A percentile compares a stretch with the other conserved stretches of the same genome.
Evolutionary conservation across 2,888 invertebrate genomes (phyloP).

Genomic region (Cepaea hortensis): DNA sequence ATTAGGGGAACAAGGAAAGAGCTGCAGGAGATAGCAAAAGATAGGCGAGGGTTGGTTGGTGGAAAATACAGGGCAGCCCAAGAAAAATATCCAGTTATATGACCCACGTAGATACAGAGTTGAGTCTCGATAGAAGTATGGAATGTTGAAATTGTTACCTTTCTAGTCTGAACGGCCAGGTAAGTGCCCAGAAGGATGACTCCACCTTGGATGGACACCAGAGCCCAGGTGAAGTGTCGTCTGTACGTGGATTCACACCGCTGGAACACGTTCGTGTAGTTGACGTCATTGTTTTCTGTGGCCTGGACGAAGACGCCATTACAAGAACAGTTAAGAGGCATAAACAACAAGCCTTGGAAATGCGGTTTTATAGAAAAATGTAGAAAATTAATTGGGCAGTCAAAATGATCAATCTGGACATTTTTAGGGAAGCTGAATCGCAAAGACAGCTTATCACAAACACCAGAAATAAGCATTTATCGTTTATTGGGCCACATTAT

Average conservation of each 20-base stretch:
- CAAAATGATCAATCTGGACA: no score
- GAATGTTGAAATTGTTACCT: constrained; percentile 36
- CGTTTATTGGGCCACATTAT: no score
- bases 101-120: no score
- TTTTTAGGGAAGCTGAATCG: background rate
- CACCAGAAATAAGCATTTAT: background rate
- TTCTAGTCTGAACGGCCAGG: constrained; percentile 55
- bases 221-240: constrained; percentile 47
- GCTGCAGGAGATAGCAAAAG: no score
- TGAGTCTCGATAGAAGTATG: no score
- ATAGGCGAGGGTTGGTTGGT: no score
- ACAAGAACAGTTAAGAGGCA: background rate
- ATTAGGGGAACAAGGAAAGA: no score
- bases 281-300: constrained; percentile 29
- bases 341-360: background rate
- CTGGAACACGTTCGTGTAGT: constrained; percentile 34
- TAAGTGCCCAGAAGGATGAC: constrained; percentile 53
- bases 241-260: constrained; percentile 48
- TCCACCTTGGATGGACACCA: constrained; percentile 50
- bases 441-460: background rate
- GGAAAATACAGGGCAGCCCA: no score
- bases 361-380: background rate
- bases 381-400: background rate
- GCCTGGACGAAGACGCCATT: background rate
- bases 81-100: no score